Evolutionary conservation across 2,113 vertebrate species (phyloP), one percentile per base, ranked within the genome.

Genomic region (Nannobrachium achirus): DNA sequence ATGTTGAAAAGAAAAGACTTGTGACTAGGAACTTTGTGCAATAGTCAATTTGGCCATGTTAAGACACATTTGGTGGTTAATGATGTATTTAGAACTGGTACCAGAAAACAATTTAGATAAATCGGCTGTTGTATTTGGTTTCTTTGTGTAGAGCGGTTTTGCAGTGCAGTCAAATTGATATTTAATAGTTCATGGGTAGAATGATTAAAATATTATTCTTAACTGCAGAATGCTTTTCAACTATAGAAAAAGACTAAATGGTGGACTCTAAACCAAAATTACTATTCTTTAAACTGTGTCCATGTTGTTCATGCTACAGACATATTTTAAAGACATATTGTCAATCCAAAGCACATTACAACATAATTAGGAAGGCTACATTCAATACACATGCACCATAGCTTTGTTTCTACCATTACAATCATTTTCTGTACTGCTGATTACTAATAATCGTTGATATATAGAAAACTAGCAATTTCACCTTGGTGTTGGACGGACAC

Each of bases 51-150:
- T 82, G 82, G 79, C 75, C 88, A 82, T 75, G 73, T 85, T 91
- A 91, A 91, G 90, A 91, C 88, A 90, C 90, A 88, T 84, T 84
- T 88, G 90, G 90, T 88, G 88, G 86, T 85, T 80, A 18, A 50
- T 68, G 79, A 87, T 85, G 58, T 84, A 75, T 56, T 62, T 73
- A 56, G 67, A 62, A 82, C 73, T 69, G 71, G 62, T 73, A 83
- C 63, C 75, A 66, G 15, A 72, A 67, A 73, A 79, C 44, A 76
- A 78, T 76, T 78, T 58, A 68, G 57, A 74, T 67, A 82, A 65
- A 87, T 74, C 80, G 57, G 71, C 58, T 82, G 73, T 78, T 76
- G 69, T 59, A 87, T 88, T 90, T 88, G 86, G 86, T 87, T 88
- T 75, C 44, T 78, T 82, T 56, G 62, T 69, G 69, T 81, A 18